Base-by-base conservation (phyloP, 2,888 invertebrate genomes). In the Linyphia triangularis region DNA sequence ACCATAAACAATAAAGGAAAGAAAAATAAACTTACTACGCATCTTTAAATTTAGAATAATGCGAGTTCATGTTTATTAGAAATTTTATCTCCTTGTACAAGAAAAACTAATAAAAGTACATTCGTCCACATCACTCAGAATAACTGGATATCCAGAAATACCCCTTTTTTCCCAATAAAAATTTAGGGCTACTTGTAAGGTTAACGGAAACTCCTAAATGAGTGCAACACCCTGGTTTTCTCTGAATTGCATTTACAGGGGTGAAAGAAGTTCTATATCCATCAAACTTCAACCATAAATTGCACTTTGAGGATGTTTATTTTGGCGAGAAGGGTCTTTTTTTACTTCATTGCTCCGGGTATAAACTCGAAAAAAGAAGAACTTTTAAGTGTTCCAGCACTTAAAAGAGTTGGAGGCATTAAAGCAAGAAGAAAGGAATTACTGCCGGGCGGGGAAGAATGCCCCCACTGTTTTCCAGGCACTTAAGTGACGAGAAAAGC, bases 311-410 rank as follows among this genome's bases (percentile, higher is more conserved):
- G 43, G 57, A 78, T 85, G 81, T 86, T 81, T 88, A 88, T 88
- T 51, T 81, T 81, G 81, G 72, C 73, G 69, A 69, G 59, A 67
- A 67, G 65, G 37, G 37, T 40, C 61, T 70, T 43, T 51, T 51
- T 85, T 85, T 69, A 81, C 65, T 75, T 75, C 86, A 75, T 86
- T 79, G 51, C 79, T 73, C 40, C 67, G 81, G 81, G 81, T 59
- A 72, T 75, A 67, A 81, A 88, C 73, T 81, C 43, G 24, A 69
- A 78, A 67, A 69, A 67, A 78, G 28, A 43, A 43, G 51, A 67
- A 82, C 40, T 77, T 88, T 85, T 81, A 88, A 88, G 86, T 88
- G 86, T 88, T 75, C 75, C 37, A 75, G 81, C 86, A 88, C 86
- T 88, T 88, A 88, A 33, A 33, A 81, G 86, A 67, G 75, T 65